These are phyloP conservation scores for Chionis minor DNA, from an alignment of 2,113 vertebrate species.

Conservation along the genomic window DNA sequence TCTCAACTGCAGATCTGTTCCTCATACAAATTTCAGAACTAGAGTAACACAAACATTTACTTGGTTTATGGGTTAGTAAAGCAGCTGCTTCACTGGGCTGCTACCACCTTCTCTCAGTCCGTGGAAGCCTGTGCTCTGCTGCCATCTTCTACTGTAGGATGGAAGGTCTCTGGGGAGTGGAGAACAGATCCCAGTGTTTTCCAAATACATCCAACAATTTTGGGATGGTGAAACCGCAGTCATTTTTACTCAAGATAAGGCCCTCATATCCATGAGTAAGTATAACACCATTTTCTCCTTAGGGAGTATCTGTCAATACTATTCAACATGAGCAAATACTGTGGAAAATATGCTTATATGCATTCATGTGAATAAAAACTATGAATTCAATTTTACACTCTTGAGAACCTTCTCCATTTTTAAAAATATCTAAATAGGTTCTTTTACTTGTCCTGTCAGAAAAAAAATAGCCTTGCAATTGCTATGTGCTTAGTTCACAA, in stretches of 20 bases:
- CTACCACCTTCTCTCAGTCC: not conserved
- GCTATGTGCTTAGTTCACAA: not conserved
- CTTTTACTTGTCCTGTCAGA: not conserved
- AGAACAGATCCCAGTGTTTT: not conserved
- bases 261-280: not conserved
- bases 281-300: not conserved
- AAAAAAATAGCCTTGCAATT: not conserved
- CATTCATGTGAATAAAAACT: not conserved
- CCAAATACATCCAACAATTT: not conserved
- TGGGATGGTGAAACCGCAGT: not conserved
- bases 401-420: not conserved
- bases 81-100: not conserved
- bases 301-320: not conserved
- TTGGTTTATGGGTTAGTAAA: not conserved
- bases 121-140: not conserved
- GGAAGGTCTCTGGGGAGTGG: not conserved
- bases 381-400: not conserved
- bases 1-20: not conserved
- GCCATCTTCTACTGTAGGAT: accelerated
- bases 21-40: not conserved
- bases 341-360: not conserved
- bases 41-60: not conserved
- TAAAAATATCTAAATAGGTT: not conserved
- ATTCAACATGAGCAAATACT: not conserved
- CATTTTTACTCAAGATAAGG: not conserved